Percentiles rank a stretch among this genome's conserved stretches.
phyloP scores from a whole-genome alignment of 1,140 invertebrate species.

The Musca domestica region DNA sequence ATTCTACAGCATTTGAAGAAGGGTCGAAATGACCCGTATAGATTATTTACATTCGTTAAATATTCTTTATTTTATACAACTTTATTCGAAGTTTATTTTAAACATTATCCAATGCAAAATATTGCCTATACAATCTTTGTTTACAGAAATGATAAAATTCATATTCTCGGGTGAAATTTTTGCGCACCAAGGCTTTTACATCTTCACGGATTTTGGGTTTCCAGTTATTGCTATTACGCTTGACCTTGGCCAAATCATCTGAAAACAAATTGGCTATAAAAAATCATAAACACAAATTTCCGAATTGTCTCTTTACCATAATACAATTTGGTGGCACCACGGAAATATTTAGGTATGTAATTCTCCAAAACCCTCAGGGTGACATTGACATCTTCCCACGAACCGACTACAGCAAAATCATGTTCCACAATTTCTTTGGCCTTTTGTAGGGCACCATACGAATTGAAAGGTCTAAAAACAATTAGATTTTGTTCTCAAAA shows the following conservation, averaged over 20 bases:
- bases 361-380: slow-evolving; percentile 77
- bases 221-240: slow-evolving; percentile 37
- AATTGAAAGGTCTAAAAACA: slow-evolving; percentile 73
- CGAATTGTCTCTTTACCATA: slow-evolving; percentile 61
- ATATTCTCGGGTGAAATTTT: slow-evolving; percentile 41
- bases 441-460: slow-evolving; percentile 70
- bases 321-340: slow-evolving; percentile 70
- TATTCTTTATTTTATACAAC: no score
- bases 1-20: no score
- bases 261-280: slow-evolving; percentile 23
- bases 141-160: slow-evolving; percentile 46
- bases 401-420: slow-evolving; percentile 81
- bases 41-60: no score
- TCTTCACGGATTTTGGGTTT: slow-evolving; percentile 36
- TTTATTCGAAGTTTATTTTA: slow-evolving; percentile 12
- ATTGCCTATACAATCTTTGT: slow-evolving; percentile 42
- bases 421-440: slow-evolving; percentile 79
- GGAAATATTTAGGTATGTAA: slow-evolving; percentile 79
- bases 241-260: slow-evolving; percentile 27
- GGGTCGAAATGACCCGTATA: no score
- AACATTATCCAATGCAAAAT: slow-evolving; percentile 35
- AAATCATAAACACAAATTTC: not conserved
- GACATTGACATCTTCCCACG: slow-evolving; percentile 79
- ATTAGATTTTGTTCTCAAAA: not conserved
- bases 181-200: slow-evolving; percentile 33